Conservation (phyloP, 2,797 vertebrate genomes). For the Diplodus puntazzo region DNA sequence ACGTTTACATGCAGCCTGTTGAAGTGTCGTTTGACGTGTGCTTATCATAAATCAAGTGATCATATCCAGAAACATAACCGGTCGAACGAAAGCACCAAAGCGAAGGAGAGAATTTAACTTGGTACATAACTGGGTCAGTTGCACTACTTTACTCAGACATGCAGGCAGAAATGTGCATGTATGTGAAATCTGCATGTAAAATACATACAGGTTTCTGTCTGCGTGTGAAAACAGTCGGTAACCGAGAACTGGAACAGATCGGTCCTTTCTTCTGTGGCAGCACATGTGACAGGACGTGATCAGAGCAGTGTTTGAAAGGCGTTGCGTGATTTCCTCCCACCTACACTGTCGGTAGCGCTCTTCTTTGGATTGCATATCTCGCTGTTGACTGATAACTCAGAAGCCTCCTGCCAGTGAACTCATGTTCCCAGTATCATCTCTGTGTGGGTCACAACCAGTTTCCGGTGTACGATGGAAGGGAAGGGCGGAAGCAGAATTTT, state of each 20-base stretch:
- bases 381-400: constrained; percentile 39
- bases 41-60: constrained; percentile 16
- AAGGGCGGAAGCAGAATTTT: neutral
- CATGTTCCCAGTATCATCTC: constrained; percentile 10
- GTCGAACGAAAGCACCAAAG: constrained; percentile 21
- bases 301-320: constrained; percentile 10
- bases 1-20: constrained; percentile 42
- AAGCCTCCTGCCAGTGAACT: constrained; percentile 44
- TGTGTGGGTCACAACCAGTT: neutral
- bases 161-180: constrained; percentile 11
- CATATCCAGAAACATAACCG: constrained; percentile 29
- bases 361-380: constrained; percentile 54
- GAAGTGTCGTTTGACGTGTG: constrained; percentile 12
- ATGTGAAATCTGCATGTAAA: neutral
- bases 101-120: constrained; percentile 6
- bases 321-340: constrained; percentile 36
- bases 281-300: neutral
- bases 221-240: constrained; percentile 17
- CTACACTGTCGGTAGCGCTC: constrained; percentile 19
- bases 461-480: constrained; percentile 5
- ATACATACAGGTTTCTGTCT: constrained; percentile 3
- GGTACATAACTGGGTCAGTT: constrained; percentile 1
- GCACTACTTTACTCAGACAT: neutral
- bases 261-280: neutral
- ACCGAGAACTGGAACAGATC: neutral